Percentiles rank a stretch among this genome's conserved stretches.
Conservation (phyloP, 1,140 invertebrate species). For the Cyphomyrmex costatus region DNA sequence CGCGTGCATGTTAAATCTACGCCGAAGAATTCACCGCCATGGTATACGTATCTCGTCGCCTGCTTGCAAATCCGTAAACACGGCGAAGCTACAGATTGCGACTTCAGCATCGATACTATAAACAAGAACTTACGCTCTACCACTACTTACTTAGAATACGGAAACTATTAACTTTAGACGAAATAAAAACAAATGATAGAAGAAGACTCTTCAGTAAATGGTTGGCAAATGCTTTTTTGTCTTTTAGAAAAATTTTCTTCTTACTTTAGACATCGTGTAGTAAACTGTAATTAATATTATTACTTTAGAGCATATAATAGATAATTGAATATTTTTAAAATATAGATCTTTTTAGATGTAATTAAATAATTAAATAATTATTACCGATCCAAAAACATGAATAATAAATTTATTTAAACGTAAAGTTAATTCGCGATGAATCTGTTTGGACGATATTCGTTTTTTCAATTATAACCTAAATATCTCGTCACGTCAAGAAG, state of each 20-base stretch:
- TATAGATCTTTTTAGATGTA: neutral
- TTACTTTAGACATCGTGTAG: neutral
- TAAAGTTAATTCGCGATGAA: neutral
- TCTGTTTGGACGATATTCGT: neutral
- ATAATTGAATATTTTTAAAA: neutral
- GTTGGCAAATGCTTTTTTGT: neutral
- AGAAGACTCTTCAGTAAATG: neutral
- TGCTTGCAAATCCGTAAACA: slow-evolving; percentile 42
- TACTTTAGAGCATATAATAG: too few species aligned
- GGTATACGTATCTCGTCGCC: slow-evolving; percentile 67
- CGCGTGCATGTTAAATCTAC: slow-evolving; percentile 40
- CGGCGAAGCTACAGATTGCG: slow-evolving; percentile 57
- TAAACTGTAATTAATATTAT: neutral
- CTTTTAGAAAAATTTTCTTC: neutral
- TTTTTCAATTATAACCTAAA: neutral
- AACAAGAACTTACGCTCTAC: slow-evolving; percentile 25
- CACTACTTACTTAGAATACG: neutral
- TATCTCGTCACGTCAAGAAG: neutral
- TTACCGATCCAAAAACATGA: neutral
- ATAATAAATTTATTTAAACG: neutral
- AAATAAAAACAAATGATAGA: neutral
- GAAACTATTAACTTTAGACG: neutral
- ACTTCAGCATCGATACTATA: slow-evolving; percentile 42
- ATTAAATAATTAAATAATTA: neutral
- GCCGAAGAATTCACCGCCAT: slow-evolving; percentile 47